Evolutionary conservation across 1,140 invertebrate species (phyloP).

Genomic region (Neodiprion pinetum): DNA sequence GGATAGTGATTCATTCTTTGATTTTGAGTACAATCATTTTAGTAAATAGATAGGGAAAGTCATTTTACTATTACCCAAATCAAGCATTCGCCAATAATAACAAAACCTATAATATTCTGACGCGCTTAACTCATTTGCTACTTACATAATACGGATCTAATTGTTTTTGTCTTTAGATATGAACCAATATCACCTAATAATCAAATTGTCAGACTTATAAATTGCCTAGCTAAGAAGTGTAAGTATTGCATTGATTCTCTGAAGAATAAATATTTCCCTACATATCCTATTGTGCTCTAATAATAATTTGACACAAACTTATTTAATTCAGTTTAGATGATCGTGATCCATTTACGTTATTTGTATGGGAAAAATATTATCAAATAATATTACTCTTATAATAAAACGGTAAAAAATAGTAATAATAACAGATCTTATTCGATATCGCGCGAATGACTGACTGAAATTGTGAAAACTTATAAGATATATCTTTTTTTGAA

Average conservation of each 20-base stretch:
- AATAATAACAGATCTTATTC: too few relatives aligned
- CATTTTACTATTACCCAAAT: not conserved
- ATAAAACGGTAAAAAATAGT: too few relatives aligned
- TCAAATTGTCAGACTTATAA: not conserved
- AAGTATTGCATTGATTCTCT: constrained; percentile 19
- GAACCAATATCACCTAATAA: not conserved
- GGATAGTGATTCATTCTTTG: too few relatives aligned
- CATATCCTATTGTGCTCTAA: not conserved
- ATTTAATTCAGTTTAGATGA: not conserved
- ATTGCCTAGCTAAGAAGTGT: not conserved
- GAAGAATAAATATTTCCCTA: constrained; percentile 19
- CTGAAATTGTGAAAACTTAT: too few relatives aligned
- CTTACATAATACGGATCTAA: not conserved
- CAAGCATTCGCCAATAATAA: not conserved
- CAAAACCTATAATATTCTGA: not conserved
- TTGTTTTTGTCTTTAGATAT: not conserved
- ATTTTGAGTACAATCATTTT: not conserved
- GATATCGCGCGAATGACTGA: too few relatives aligned
- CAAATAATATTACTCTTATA: too few relatives aligned
- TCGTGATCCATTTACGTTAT: not conserved
- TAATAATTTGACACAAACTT: constrained; percentile 12
- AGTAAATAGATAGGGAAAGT: not conserved
- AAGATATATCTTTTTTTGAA: not conserved
- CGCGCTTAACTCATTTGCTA: not conserved
- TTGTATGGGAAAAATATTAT: not conserved